Base-by-base conservation (phyloP, 2,888 invertebrate genomes). In the Amaurobius ferox region DNA sequence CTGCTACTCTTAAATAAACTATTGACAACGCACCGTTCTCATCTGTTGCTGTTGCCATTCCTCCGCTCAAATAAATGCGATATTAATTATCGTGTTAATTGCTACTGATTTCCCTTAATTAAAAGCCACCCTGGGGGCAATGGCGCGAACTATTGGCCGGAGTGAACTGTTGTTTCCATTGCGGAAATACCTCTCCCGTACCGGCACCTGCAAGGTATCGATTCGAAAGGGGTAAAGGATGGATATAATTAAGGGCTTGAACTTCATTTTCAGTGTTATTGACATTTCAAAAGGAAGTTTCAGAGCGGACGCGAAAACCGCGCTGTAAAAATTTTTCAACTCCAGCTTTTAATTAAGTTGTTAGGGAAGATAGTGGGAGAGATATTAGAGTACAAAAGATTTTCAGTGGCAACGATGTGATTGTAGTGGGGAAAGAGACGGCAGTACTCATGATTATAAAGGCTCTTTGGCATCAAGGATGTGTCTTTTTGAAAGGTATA, bases 241-340 rank as follows among this genome's bases (percentile, higher is more conserved):
- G 5, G 74, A 29, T 71, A n/a, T n/a, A 81, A 81, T 81, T 81
- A 79, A 72, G 40, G 64, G 28, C 64, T 66, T 48, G 39, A 77
- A 77, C 71, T 77, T 83, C 71, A 71, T 76, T 72, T 76, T 77
- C 66, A 26, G 77, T 77, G 83, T 77, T 83, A 83, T 83, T 83
- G 77, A 71, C 83, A 77, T 62, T 64, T 76, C 30, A 70, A 79
- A 61, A 13, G 32, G 23, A 55, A 26, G 61, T 61, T 35, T 55
- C 32, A 61, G 29, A 62, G 62, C 72, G 61, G 39, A 28, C 26
- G 48, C 19, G 35, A 19, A 23, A 29, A 16, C 2, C 6, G 13
- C 55, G 32, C n/a, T 64, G 29, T 64, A 64, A 64, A 64, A 64
- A 32, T 64, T 29, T 64, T 30, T 64, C 32, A 64, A 29, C 64